Base-by-base conservation (phyloP, 2,888 invertebrate genomes). In the Quadriops clusia region DNA sequence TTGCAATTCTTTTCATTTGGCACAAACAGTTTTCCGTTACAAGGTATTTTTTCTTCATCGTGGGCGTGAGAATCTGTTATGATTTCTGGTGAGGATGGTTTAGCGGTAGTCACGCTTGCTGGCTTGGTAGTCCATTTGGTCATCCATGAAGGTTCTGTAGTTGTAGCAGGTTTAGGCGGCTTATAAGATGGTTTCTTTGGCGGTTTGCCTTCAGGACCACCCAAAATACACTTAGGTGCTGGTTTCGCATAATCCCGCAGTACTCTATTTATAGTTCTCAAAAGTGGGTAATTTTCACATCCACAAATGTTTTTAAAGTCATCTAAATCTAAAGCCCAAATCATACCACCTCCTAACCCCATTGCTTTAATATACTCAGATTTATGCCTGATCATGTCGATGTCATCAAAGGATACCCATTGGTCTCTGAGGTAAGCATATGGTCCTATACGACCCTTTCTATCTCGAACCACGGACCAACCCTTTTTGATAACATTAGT, bases 401-500 rank as follows among this genome's bases (percentile, higher is more conserved):
- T 73, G 54, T 93, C 91, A 51, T 93, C 93, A 48, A 87, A 93
- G 5, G 87, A 85, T 4, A 90, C 90, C 91, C 91, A 93, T 49
- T 93, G 91, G 53, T 89, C 85, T 13, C 77, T 67, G 35, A 68
- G 62, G 41, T 77, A 80, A 0, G 90, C 86, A 50, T 87, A 90
- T 0, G 91, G 91, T 0, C 90, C 91, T 61, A 90, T 86, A 12
- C 84, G 68, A 24, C 84, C 80, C 30, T 79, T 71, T 0, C 75
- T 69, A 51, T 90, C 87, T 32, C 82, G 70, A 1, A 79, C 72
- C 5, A 60, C 77, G 18, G 71, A 70, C 85, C 89, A 87, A 2
- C 79, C 80, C 34, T 73, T 74, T 2, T 72, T 67, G 39, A 75
- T 68, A 11, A 87, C 72, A 42, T 82, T 76, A 28, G 80, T 72